These are phyloP conservation scores for Hipparchia semele DNA, from an alignment of 2,888 invertebrate genomes.

Conservation along the genomic window DNA sequence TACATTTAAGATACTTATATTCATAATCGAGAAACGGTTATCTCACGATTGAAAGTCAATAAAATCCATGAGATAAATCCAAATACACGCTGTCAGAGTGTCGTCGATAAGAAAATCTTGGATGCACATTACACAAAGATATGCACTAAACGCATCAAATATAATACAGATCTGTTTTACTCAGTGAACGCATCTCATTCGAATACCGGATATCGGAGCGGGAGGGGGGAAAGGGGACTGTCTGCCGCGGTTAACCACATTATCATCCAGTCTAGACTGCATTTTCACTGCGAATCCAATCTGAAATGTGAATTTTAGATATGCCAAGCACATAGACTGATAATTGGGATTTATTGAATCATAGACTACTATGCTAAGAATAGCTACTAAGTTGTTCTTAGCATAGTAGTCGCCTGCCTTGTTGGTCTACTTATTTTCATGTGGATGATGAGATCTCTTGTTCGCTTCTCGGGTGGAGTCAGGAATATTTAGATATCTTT, in stretches of 20 bases:
- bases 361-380: too few species aligned
- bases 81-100: background rate
- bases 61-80: too few species aligned
- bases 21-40: too few species aligned
- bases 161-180: background rate
- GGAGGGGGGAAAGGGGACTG: background rate
- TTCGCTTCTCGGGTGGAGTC: too few species aligned
- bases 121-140: background rate
- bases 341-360: background rate
- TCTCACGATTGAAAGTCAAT: too few species aligned
- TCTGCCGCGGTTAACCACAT: slow-evolving; percentile 17
- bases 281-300: slow-evolving; percentile 5
- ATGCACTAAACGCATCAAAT: background rate
- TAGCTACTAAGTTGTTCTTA: too few species aligned
- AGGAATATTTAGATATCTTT: too few species aligned
- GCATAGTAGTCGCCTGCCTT: too few species aligned
- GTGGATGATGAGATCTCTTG: too few species aligned
- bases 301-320: slow-evolving; percentile 16
- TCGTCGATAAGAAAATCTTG: background rate
- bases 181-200: slow-evolving; percentile 9
- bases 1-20: too few species aligned
- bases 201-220: slow-evolving; percentile 8
- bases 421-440: too few species aligned
- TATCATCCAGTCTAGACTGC: slow-evolving; percentile 18
- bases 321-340: background rate